Percentiles rank a stretch among this genome's conserved stretches.
phyloP scores from a whole-genome alignment of 2,113 vertebrate genomes.

The Galbula dea region DNA sequence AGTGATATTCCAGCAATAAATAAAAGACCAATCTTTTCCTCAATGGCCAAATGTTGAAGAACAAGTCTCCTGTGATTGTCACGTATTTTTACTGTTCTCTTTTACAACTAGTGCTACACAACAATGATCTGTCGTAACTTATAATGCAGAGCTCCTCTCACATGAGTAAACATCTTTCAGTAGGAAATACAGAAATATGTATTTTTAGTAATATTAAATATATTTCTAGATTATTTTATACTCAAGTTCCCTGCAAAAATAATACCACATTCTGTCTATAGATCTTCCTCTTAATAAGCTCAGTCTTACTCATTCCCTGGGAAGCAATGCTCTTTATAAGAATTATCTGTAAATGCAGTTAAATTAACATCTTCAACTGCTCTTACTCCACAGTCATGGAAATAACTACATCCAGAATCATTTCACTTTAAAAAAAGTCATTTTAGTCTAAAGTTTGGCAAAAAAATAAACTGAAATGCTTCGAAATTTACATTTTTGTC shows the following conservation, averaged over 20 bases:
- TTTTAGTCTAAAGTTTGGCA: slow-evolving; percentile 79
- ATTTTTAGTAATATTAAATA: not conserved
- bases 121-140: not conserved
- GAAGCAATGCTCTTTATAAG: not conserved
- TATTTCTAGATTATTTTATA: not conserved
- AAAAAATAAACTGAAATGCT: slow-evolving; percentile 78
- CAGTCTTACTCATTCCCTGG: not conserved
- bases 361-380: slow-evolving; percentile 45
- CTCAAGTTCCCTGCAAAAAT: not conserved
- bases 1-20: not conserved
- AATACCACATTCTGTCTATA: not conserved
- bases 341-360: slow-evolving; percentile 44
- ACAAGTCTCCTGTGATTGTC: not conserved
- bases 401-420: slow-evolving; percentile 52
- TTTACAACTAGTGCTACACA: not conserved
- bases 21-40: not conserved
- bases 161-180: not conserved
- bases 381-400: slow-evolving; percentile 35
- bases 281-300: not conserved
- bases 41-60: not conserved
- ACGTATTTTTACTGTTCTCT: not conserved
- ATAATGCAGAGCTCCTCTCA: not conserved
- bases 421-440: slow-evolving; percentile 51
- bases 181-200: not conserved
- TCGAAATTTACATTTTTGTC: slow-evolving; percentile 83